phyloP scores from a whole-genome alignment of 2,888 invertebrate species.

The Leptarthrus brevirostris region DNA sequence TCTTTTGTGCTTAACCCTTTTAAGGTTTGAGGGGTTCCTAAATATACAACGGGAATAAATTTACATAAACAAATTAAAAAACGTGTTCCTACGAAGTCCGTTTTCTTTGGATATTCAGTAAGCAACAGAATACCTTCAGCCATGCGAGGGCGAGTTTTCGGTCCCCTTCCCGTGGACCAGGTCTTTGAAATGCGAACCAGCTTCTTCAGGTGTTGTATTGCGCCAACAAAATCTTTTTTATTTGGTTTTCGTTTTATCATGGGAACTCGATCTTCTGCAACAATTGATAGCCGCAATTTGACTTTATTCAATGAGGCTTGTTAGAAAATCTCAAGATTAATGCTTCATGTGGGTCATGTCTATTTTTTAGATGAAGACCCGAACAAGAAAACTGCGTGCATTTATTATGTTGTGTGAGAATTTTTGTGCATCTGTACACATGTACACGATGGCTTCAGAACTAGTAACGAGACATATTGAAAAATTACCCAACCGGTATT shows the following conservation, averaged over 20 bases:
- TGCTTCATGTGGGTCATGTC: conserved; percentile 38
- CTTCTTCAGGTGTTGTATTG: conserved; percentile 17
- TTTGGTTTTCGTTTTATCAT: background rate
- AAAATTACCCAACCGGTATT: conserved; percentile 25
- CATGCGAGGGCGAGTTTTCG: conserved; percentile 8
- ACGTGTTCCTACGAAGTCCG: background rate
- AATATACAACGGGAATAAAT: background rate
- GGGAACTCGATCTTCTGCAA: conserved; percentile 47
- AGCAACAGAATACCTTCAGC: background rate
- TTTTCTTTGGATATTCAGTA: background rate
- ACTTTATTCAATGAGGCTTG: conserved; percentile 51
- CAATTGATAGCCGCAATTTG: conserved; percentile 53
- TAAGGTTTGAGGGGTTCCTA: background rate
- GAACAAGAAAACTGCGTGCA: conserved; percentile 15
- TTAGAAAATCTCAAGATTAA: conserved; percentile 20
- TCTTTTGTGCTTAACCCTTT: background rate
- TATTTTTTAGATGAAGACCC: conserved; percentile 9
- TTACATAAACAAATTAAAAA: conserved; percentile 19
- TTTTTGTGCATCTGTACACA: conserved; percentile 8
- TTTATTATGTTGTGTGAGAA: conserved; percentile 34
- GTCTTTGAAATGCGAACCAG: conserved; percentile 11
- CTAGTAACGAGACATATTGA: conserved; percentile 24
- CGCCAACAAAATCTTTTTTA: background rate
- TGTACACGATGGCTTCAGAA: background rate
- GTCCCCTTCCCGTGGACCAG: background rate